phyloP scores from a whole-genome alignment of 2,797 vertebrate species.

The Danio choprae region DNA sequence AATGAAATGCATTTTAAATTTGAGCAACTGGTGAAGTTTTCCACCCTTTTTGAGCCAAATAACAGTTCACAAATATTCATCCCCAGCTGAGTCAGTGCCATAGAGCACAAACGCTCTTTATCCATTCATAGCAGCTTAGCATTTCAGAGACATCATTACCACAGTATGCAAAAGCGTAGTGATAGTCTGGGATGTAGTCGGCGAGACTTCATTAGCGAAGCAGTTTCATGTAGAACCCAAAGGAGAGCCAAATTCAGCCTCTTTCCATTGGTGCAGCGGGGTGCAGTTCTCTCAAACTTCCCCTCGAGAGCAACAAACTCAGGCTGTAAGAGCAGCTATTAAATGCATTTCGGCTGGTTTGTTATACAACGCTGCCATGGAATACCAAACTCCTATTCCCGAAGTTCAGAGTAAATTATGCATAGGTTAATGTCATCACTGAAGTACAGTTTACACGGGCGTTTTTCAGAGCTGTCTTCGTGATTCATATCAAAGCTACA shows the following conservation, averaged over 20 bases:
- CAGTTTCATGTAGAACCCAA: conserved; percentile 48
- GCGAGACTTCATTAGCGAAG: conserved; percentile 49
- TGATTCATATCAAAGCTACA: conserved; percentile 17
- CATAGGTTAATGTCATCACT: conserved; percentile 11
- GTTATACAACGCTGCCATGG: conserved; percentile 17
- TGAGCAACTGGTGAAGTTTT: neutral
- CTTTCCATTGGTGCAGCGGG: conserved; percentile 23
- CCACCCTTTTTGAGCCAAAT: neutral
- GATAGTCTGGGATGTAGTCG: conserved; percentile 30
- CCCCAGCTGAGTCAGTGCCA: neutral
- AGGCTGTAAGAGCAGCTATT: conserved; percentile 45
- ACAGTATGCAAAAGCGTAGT: conserved; percentile 3
- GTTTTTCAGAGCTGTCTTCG: neutral
- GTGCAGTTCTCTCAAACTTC: conserved; percentile 30
- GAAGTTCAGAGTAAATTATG: conserved; percentile 28
- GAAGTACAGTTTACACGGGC: conserved; percentile 17
- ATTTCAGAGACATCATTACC: conserved; percentile 30
- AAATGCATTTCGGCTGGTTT: conserved; percentile 50
- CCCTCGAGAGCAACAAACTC: conserved; percentile 40
- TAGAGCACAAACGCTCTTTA: conserved; percentile 9
- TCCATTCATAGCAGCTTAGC: conserved; percentile 35
- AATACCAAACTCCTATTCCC: conserved; percentile 17
- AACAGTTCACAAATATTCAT: conserved; percentile 14
- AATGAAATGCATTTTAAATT: conserved; percentile 11
- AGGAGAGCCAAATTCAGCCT: conserved; percentile 39